phyloP scores from a whole-genome alignment of 2,797 vertebrate genomes.

The Pipistrellus pipistrellus region DNA sequence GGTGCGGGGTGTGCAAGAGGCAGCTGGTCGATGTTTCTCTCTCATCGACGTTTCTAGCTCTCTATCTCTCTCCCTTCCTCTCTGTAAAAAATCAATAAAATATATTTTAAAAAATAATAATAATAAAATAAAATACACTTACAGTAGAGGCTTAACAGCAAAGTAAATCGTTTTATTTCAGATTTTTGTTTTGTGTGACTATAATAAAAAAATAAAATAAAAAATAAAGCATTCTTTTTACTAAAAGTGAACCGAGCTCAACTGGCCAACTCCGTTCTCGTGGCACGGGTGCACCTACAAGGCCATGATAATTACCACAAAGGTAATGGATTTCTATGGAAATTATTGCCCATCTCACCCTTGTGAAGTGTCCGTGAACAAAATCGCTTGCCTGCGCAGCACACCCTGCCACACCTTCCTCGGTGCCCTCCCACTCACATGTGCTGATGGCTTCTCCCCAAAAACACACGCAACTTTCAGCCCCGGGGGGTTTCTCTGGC shows the following conservation, averaged over 20 bases:
- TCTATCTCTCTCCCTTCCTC: no score
- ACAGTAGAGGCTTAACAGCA: conserved; percentile 37
- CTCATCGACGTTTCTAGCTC: no score
- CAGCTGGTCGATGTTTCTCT: no score
- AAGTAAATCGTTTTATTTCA: neutral
- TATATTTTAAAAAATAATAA: no score
- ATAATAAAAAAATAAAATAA: no score
- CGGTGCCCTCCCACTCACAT: no score
- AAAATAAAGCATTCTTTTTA: no score
- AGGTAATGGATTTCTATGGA: neutral
- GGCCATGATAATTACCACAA: neutral
- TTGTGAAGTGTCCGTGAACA: neutral
- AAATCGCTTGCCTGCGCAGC: neutral
- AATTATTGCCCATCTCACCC: neutral
- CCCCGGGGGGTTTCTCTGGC: neutral
- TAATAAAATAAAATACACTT: conserved; percentile 12
- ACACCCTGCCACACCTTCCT: neutral
- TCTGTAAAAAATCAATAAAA: no score
- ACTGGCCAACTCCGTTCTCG: no score
- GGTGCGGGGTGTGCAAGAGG: no score
- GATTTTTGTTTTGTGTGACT: no score
- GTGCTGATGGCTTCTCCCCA: neutral
- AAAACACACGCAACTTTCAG: neutral
- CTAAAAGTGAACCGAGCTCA: no score
- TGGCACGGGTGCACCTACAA: neutral